Base-by-base conservation (phyloP, 2,113 vertebrate genomes). In the Equus przewalskii region DNA sequence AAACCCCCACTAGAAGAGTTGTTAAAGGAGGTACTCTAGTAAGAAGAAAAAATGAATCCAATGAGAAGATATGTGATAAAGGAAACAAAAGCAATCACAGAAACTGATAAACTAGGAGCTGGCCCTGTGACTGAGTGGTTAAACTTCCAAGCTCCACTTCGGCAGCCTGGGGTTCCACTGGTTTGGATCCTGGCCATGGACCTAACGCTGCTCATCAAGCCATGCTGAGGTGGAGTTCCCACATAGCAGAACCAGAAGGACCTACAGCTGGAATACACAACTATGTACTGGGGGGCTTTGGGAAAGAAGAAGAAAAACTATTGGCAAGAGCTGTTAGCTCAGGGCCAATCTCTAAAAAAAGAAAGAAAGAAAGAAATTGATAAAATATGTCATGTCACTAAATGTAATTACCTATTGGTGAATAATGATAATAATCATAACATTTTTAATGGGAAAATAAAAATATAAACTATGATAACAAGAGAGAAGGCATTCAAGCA, bases 391-490 rank as follows among this genome's bases (percentile, higher is more conserved):
- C 56, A 64, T 36, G 56, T 28, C 56, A 75, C 14, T 78, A 91
- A 83, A 46, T 44, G 46, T 91, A 86, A 86, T 70, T 26, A 33
- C 51, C 33, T 67, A 36, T 69, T 69, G 65, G 24, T 54, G 46
- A 85, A 67, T 69, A 69, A 36, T 36, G 7, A n/a, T 70, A 44
- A 41, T 80, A 51, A 26, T 67, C 6, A 28, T 41, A 70, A 44
- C 9, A 60, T 28, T 91, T 83, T 95, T 72, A 81, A 73, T 46
- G 54, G n/a, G 88, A 81, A 96, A 88, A 56, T 82, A 51, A 88
- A 92, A 65, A 72, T 62, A 4, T 58, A 16, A 33, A 18, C 13
- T 33, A 51, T 7, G 49, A 65, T 82, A 81, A 21, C 36, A 24
- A 87, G 41, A 49, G 22, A 73, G 54, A 49, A 60, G n/a, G 19